Base-by-base conservation (phyloP, 2,113 vertebrate species). In the Mesoclemmys tuberculata region DNA sequence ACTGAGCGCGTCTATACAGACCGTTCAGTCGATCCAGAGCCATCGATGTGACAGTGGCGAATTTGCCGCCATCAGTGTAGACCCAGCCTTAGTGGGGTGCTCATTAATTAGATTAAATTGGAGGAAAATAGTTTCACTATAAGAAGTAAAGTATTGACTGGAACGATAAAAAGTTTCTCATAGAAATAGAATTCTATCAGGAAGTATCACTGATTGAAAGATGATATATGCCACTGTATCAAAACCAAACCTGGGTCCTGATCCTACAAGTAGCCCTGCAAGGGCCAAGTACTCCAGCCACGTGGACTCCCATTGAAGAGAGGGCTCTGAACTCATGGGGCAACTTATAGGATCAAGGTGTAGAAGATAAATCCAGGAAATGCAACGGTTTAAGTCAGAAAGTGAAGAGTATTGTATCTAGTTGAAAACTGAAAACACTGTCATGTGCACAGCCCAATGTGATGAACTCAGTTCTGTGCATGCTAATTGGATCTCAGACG, bases 81-180 rank as follows among this genome's bases (percentile, higher is more conserved):
- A n/a, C n/a, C n/a, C n/a, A n/a, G n/a, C n/a, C n/a, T n/a, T 90
- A 31, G 2, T 54, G 52, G 74, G 6, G 13, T 75, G 3, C 31
- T 92, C 51, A 3, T 85, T 96, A 91, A 85, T 54, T 31, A 92
- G 88, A 93, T 54, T 41, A 68, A 87, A 92, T 92, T 51, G 41
- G 18, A 94, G 55, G 16, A 77, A 35, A 68, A 52, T 55, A 29
- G 86, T 10, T 26, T 91, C 93, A 81, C 10, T 61, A 68, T 56
- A 8, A 58, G 75, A 21, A 94, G 86, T 96, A 78, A 19, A 0
- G 21, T 26, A 5, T 5, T 18, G 21, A 82, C n/a, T 90, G 51
- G 51, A 52, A 52, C 16, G 51, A 52, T 52, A 52, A 52, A 52
- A 52, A 18, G 51, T 87, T 48, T 71, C 6, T 10, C 19, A 24